Evolutionary conservation across 2,113 vertebrate species (phyloP).

Genomic region (Abramis brama): DNA sequence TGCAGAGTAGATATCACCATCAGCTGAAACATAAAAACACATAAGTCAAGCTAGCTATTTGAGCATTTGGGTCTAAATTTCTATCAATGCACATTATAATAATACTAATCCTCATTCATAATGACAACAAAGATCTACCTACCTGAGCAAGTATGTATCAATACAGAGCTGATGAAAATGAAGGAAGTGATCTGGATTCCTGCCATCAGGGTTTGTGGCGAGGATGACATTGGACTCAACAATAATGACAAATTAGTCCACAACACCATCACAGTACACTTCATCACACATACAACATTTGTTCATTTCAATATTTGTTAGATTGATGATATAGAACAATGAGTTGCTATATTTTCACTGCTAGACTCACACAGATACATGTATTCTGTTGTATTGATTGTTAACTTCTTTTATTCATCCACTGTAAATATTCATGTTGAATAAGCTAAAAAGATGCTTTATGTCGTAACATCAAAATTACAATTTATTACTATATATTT

Average conservation of each 20-base stretch:
- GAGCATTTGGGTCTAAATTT: not conserved
- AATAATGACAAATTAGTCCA: not conserved
- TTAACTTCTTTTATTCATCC: not conserved
- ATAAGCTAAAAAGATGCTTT: too few relatives aligned
- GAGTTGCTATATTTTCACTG: not conserved
- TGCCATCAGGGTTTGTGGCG: not conserved
- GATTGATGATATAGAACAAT: too few relatives aligned
- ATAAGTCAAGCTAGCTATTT: not conserved
- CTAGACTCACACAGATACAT: not conserved
- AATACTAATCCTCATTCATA: not conserved
- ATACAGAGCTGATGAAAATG: constrained; percentile 5
- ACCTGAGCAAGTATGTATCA: constrained; percentile 7
- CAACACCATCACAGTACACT: not conserved
- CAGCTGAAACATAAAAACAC: constrained; percentile 36
- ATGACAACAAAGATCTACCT: not conserved
- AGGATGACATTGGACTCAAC: not conserved
- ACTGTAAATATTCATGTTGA: not conserved
- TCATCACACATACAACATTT: not conserved
- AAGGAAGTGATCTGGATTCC: not conserved
- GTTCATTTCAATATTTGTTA: not conserved
- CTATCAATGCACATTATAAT: not conserved
- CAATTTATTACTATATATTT: too few relatives aligned
- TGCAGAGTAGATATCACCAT: not conserved
- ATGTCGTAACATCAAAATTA: too few relatives aligned
- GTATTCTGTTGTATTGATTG: not conserved